Base-by-base conservation (phyloP, 2,888 invertebrate species). In the Sisyra nigra region DNA sequence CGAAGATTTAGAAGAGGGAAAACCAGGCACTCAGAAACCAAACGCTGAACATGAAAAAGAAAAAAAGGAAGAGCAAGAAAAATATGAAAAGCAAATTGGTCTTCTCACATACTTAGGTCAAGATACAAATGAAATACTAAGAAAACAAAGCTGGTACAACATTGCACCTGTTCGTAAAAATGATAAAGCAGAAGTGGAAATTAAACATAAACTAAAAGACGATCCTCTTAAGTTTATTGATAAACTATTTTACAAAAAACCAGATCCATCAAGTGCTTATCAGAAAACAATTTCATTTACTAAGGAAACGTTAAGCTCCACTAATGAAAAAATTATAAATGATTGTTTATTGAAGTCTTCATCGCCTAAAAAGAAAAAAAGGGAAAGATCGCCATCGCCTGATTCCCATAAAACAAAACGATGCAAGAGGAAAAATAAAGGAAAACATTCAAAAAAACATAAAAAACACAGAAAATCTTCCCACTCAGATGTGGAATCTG, bases 41-140 rank as follows among this genome's bases (percentile, higher is more conserved):
- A 96, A 97, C 57, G 76, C 72, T 53, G 93, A 94, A 42, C 82
- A 91, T 60, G 89, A 91, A 53, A 76, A 74, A 48, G 97, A 97
- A 57, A 74, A 82, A 50, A 91, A 87, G 59, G 81, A 83, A 44
- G 93, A 94, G 58, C 79, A 82, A 57, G 94, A 97, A 60, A 89
- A 92, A 53, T 94, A 93, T 69, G 97, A 98, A 59, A 96, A 94
- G 58, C 87, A 91, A 66, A 91, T 98, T 56, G 97, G 98, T 0
- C 87, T 93, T 54, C 68, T 97, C 32, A 94, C 92, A 3, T 96
- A 94, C 65, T 69, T 97, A 43, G 97, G 94, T 0, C 94, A 97
- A 63, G 87, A 88, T 55, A 84, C 86, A 30, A 80, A 86, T 62
- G 88, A 89, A 65, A 76, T 78, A 2, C 71, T 81, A n/a, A 85